phyloP scores from a whole-genome alignment of 2,113 vertebrate species.

The Podarcis muralis region DNA sequence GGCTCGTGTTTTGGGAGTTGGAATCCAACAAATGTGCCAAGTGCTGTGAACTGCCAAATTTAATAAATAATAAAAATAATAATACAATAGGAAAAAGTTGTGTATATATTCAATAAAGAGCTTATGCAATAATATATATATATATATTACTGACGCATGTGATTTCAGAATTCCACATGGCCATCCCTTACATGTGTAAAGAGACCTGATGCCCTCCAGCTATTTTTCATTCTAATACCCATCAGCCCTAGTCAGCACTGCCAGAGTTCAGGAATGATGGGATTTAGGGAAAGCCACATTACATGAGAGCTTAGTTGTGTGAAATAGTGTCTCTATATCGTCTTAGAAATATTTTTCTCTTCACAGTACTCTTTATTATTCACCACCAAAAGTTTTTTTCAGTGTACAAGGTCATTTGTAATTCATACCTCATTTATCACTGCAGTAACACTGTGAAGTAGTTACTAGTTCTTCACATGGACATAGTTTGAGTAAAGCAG shows the following conservation, averaged over 20 bases:
- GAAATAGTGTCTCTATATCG: not conserved
- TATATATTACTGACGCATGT: not conserved
- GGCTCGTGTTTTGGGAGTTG: not conserved
- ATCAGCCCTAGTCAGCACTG: too few species aligned
- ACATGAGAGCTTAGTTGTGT: not conserved
- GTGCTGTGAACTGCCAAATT: not conserved
- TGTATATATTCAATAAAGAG: not conserved
- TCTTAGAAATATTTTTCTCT: not conserved
- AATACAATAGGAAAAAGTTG: not conserved
- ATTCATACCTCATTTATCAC: not conserved
- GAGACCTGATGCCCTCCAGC: not conserved
- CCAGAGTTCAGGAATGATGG: too few species aligned
- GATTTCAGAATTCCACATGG: not conserved
- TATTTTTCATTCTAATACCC: too few species aligned
- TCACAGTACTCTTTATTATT: not conserved
- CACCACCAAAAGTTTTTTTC: not conserved
- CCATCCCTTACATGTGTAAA: not conserved
- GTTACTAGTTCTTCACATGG: not conserved
- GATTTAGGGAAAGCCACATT: too few species aligned
- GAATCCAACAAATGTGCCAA: not conserved
- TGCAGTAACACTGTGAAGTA: not conserved
- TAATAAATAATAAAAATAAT: not conserved
- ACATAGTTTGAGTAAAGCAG: not conserved
- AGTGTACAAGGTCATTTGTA: not conserved
- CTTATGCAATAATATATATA: not conserved